Evolutionary conservation across 2,113 vertebrate species (phyloP).

Genomic region (Bettongia penicillata): DNA sequence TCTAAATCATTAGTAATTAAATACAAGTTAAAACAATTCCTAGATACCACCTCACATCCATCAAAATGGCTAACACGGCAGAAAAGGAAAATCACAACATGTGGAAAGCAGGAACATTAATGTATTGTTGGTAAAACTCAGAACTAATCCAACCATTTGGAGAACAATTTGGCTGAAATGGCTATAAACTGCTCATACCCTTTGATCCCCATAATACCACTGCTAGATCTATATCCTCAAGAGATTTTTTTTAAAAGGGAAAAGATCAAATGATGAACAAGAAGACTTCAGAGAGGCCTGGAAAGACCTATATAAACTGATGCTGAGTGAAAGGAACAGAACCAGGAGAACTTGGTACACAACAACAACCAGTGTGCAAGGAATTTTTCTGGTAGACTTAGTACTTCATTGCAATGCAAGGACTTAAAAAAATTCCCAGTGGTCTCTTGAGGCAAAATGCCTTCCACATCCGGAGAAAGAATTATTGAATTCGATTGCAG

Average conservation of each 20-base stretch:
- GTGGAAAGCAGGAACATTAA: background rate
- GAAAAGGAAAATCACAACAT: background rate
- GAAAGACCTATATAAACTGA: no score
- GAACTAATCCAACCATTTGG: background rate
- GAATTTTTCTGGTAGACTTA: no score
- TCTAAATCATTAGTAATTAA: background rate
- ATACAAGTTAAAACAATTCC: background rate
- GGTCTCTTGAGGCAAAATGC: no score
- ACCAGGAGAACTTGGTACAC: no score
- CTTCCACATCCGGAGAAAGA: no score
- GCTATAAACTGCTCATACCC: background rate
- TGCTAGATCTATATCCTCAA: background rate
- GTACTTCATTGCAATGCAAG: no score
- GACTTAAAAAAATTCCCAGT: no score
- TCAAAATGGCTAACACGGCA: background rate
- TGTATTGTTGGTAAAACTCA: background rate
- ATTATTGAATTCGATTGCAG: no score
- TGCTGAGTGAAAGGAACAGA: no score
- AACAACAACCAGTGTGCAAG: no score
- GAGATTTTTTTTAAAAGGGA: background rate
- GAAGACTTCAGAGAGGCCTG: no score
- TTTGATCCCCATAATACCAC: background rate
- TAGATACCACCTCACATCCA: background rate
- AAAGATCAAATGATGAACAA: background rate
- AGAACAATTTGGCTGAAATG: background rate